Percentiles rank a stretch among this genome's conserved stretches.
These are phyloP conservation scores for Strigops habroptila DNA, from an alignment of 2,113 vertebrate genomes.

Conservation along the genomic window DNA sequence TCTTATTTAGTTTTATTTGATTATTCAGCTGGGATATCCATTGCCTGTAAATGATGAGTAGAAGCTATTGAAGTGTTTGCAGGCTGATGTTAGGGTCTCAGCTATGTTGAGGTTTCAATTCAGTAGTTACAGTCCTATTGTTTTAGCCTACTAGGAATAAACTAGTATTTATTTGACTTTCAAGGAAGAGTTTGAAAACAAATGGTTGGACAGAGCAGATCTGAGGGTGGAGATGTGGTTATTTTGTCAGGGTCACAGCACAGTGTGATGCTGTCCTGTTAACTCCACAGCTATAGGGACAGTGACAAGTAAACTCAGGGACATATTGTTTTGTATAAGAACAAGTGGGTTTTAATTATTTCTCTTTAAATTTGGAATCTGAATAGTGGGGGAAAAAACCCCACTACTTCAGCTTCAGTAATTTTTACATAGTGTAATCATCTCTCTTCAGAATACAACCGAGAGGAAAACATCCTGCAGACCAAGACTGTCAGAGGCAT, in stretches of 20 bases:
- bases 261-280: background rate
- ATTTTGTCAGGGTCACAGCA: background rate
- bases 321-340: background rate
- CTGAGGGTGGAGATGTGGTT: background rate
- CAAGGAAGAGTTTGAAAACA: background rate
- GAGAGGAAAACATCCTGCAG: background rate
- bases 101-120: background rate
- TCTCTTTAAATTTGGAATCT: background rate
- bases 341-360: background rate
- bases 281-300: background rate
- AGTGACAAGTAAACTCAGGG: background rate
- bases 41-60: background rate
- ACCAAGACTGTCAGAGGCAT: rapidly evolving
- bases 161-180: background rate
- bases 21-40: background rate
- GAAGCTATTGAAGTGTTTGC: background rate
- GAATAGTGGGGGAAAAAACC: background rate
- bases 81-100: background rate
- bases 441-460: background rate
- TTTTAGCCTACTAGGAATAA: background rate
- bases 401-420: background rate
- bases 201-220: background rate
- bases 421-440: background rate
- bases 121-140: background rate
- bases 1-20: background rate